Evolutionary conservation across 1,140 invertebrate genomes (phyloP), one percentile per base, ranked within the genome.

Genomic region (Drosophila simulans): DNA sequence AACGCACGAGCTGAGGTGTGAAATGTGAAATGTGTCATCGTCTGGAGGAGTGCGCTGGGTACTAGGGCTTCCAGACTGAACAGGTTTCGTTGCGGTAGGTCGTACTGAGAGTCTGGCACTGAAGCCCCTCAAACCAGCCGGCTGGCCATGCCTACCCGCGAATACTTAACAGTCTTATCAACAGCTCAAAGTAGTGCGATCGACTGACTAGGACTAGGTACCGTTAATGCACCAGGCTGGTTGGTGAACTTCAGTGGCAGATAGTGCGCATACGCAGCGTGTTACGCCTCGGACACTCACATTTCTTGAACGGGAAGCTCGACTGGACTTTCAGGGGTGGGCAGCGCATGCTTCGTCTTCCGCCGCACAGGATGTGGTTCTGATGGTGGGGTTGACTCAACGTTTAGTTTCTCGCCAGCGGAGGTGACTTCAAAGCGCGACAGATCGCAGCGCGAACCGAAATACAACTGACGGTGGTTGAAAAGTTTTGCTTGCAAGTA

Each of bases 401-500:
- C 20, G 25, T 35, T 25, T 7, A 8, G 12, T 43, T 74, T 20
- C 35, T 70, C 49, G 17, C 31, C 56, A 39, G 37, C 46, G 57
- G 51, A 39, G 57, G 59, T 71, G 63, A 55, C 11, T 65, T 17
- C 65, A 84, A 72, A 65, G 64, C 76, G 88, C 88, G 84, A 88
- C 90, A 91, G 90, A 85, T 91, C 90, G 77, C 83, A 66, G 64
- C 86, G 88, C 90, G 86, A 80, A 91, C 90, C 90, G 90, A 91
- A 91, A 90, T 85, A 75, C 83, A 91, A 91, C 90, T 91, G 90
- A 91, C 90, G 66, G 86, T 80, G 90, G 85, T 86, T 91, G 86
- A 90, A 91, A 91, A 79, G 81, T 79, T 89, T 91, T 69, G 86
- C 84, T 83, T 69, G 74, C 80, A 91, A 83, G 90, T 91, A 91